These are phyloP conservation scores for Gambusia holbrooki DNA, from an alignment of 2,113 vertebrate genomes.

Conservation along the genomic window DNA sequence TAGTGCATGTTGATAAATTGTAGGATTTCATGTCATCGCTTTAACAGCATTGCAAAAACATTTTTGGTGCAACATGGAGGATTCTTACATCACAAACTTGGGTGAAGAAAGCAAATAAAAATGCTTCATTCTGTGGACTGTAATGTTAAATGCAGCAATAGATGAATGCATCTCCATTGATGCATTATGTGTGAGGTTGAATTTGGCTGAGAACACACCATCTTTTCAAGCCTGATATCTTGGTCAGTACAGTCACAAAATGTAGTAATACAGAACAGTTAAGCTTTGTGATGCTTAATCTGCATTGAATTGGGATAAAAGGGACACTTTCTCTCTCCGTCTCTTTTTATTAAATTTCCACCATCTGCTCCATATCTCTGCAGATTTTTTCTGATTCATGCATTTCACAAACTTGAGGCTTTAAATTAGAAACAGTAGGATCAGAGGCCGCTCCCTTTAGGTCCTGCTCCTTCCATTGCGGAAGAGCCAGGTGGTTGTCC, in stretches of 20 bases:
- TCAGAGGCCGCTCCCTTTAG: slow-evolving; percentile 49
- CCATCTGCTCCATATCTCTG: slow-evolving; percentile 78
- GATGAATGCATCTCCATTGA: slow-evolving; percentile 29
- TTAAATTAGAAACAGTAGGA: slow-evolving; percentile 72
- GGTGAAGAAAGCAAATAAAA: slow-evolving; percentile 33
- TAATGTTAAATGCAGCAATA: slow-evolving; percentile 11
- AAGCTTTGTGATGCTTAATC: slow-evolving; percentile 66
- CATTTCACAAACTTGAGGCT: slow-evolving; percentile 67
- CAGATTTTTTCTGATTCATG: slow-evolving; percentile 77
- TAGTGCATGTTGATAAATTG: background rate
- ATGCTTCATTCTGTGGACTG: background rate
- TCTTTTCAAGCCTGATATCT: slow-evolving; percentile 48
- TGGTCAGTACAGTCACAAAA: slow-evolving; percentile 29
- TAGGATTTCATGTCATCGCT: background rate
- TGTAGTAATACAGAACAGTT: slow-evolving; percentile 41
- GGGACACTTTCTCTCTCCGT: slow-evolving; percentile 9
- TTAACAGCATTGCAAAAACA: background rate
- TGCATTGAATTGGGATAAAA: slow-evolving; percentile 62
- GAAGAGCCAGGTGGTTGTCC: slow-evolving; percentile 43
- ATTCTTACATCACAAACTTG: background rate
- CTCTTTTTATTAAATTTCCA: slow-evolving; percentile 43
- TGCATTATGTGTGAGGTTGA: slow-evolving; percentile 34
- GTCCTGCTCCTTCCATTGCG: slow-evolving; percentile 29
- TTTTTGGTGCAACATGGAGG: background rate
- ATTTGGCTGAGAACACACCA: slow-evolving; percentile 39